Percentiles rank a stretch among this genome's conserved stretches.
Evolutionary conservation across 1,140 invertebrate species (phyloP).

Genomic region (Rhagoletis pomonella): DNA sequence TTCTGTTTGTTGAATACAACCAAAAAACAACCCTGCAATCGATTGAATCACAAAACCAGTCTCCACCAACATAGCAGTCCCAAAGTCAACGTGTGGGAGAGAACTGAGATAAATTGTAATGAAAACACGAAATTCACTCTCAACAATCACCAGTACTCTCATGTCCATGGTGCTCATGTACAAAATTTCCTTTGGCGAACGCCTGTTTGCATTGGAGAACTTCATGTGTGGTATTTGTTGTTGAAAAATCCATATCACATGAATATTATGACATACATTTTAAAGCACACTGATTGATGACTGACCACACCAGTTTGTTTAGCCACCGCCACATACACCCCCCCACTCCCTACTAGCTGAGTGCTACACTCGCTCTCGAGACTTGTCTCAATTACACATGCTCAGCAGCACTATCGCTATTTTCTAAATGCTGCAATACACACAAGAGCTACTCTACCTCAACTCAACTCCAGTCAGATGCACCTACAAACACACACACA

Average conservation of each 20-base stretch:
- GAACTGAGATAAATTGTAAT: neutral
- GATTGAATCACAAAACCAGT: conserved; percentile 6
- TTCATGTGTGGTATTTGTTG: neutral
- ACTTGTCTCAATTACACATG: neutral
- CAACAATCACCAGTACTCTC: neutral
- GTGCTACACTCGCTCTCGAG: neutral
- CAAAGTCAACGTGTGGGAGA: conserved; percentile 8
- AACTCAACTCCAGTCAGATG: neutral
- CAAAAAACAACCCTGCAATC: neutral
- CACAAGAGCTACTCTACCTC: neutral
- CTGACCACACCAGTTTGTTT: neutral
- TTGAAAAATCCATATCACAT: conserved; percentile 6
- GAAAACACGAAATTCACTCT: neutral
- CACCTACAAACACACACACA: neutral
- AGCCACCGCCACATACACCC: neutral
- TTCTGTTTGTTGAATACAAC: neutral
- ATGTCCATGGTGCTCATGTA: neutral
- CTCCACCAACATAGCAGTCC: conserved; percentile 5
- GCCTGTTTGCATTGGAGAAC: neutral
- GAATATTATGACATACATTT: neutral
- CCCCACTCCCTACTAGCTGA: neutral
- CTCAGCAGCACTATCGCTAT: conserved; percentile 19
- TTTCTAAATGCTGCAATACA: neutral
- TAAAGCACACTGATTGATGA: neutral
- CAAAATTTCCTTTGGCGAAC: neutral